Evolutionary conservation across 2,888 invertebrate species (phyloP).

Genomic region (Eubasilissa splendida): DNA sequence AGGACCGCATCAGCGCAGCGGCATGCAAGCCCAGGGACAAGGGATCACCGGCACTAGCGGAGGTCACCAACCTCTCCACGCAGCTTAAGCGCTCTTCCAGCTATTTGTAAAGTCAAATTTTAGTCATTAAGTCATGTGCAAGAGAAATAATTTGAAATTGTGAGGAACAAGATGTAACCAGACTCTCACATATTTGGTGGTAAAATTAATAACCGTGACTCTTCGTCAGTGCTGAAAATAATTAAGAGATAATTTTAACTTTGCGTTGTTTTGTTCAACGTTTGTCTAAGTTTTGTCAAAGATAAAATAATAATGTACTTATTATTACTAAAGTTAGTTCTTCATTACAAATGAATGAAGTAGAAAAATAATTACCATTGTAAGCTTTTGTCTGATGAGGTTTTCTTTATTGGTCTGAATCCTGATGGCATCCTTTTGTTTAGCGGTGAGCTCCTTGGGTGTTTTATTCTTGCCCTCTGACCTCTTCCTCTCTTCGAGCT

Average conservation of each 20-base stretch:
- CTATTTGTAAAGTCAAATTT: constrained; percentile 51
- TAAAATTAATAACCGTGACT: too few species aligned
- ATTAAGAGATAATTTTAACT: too few species aligned
- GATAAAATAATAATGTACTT: background rate
- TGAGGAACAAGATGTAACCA: background rate
- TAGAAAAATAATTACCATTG: constrained; percentile 67
- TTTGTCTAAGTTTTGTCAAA: too few species aligned
- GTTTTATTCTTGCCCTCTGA: constrained; percentile 85
- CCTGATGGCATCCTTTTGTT: constrained; percentile 93
- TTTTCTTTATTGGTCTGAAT: constrained; percentile 90
- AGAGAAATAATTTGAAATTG: background rate
- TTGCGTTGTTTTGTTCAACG: too few species aligned
- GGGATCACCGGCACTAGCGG: constrained; percentile 71
- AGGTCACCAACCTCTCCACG: constrained; percentile 70
- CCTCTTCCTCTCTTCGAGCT: constrained; percentile 90
- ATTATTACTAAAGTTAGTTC: background rate
- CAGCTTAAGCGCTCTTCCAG: constrained; percentile 63
- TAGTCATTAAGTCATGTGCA: background rate
- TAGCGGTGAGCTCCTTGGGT: constrained; percentile 80
- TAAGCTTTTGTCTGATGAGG: constrained; percentile 80
- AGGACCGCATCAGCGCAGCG: constrained; percentile 61
- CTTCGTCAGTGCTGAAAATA: background rate
- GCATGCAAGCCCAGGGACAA: constrained; percentile 58
- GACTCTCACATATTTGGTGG: background rate
- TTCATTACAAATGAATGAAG: background rate